phyloP scores from a whole-genome alignment of 2,797 vertebrate species.

The Garrulus glandarius region DNA sequence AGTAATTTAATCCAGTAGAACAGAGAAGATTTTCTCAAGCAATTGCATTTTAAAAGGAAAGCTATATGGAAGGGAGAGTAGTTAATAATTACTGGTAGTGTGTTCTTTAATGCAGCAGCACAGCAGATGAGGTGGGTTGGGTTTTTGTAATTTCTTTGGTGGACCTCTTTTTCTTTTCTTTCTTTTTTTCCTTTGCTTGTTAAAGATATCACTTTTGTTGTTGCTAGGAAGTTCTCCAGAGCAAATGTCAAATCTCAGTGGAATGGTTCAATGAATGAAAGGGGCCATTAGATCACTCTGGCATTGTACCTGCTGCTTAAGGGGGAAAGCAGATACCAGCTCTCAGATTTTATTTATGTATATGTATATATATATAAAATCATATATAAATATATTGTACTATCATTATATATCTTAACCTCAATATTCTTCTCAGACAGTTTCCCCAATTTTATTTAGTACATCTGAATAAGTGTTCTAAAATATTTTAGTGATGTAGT shows the following conservation, averaged over 20 bases:
- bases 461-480: neutral
- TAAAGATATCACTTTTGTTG: neutral
- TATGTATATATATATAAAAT: neutral
- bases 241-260: neutral
- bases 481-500: neutral
- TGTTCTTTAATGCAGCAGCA: neutral
- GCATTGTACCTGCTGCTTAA: rapidly evolving
- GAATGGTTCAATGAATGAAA: neutral
- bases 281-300: neutral
- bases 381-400: neutral
- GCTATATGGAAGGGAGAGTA: neutral
- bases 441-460: neutral
- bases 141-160: neutral
- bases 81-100: neutral
- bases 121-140: neutral
- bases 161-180: neutral
- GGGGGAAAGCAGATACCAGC: neutral
- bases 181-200: neutral
- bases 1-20: neutral
- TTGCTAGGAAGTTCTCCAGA: neutral
- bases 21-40: neutral
- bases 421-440: neutral
- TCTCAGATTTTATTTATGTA: neutral
- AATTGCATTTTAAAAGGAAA: neutral
- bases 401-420: neutral